Evolutionary conservation across 2,797 vertebrate species (phyloP).

Genomic region (Ataeniobius toweri): DNA sequence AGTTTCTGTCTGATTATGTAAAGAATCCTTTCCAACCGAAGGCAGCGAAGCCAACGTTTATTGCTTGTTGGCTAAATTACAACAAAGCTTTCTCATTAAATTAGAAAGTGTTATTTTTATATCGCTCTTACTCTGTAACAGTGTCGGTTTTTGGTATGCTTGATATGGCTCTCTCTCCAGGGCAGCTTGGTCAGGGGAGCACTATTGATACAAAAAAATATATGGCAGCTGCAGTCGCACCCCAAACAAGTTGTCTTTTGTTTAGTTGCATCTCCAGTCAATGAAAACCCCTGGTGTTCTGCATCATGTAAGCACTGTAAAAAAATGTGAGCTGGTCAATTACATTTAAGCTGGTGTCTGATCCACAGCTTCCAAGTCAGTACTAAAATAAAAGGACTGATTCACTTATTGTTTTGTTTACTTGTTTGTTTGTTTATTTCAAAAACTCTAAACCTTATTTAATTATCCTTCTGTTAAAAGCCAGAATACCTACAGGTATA

Average conservation of each 20-base stretch:
- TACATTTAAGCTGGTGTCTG: background rate
- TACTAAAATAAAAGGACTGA: background rate
- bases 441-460: background rate
- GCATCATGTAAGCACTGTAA: background rate
- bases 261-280: background rate
- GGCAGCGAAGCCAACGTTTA: background rate
- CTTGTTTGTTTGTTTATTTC: background rate
- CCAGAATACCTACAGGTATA: background rate
- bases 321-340: background rate
- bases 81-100: background rate
- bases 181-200: background rate
- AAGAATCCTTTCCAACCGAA: background rate
- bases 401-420: background rate
- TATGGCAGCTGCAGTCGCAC: no score
- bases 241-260: background rate
- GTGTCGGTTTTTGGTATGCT: background rate
- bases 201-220: background rate
- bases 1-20: no score
- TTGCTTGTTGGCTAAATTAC: no score
- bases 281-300: background rate
- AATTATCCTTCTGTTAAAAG: background rate
- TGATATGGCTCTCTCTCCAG: background rate
- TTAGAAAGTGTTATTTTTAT: background rate
- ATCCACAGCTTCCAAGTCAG: background rate
- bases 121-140: background rate